A percentile compares a stretch with the other conserved stretches of the same genome.
Evolutionary conservation across 2,113 vertebrate genomes (phyloP).

Genomic region (Galemys pyrenaicus): DNA sequence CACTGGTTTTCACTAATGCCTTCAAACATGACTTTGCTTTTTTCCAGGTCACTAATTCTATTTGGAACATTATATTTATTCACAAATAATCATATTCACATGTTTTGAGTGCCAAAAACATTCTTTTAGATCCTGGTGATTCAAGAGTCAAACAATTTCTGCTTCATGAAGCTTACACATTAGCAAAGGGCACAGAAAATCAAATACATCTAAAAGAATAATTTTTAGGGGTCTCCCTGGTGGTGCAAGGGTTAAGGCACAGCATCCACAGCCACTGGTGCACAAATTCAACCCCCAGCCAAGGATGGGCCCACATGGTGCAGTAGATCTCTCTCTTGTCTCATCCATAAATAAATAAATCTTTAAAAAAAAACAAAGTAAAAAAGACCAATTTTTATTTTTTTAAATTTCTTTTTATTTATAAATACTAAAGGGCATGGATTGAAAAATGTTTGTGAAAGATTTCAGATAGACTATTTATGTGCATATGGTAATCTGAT

Average conservation of each 20-base stretch:
- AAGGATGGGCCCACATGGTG: too few species aligned
- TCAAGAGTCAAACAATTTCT: background rate
- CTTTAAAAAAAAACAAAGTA: too few species aligned
- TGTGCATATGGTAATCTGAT: background rate
- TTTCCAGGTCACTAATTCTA: background rate
- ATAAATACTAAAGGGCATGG: accelerated
- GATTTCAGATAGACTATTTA: background rate
- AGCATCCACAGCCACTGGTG: too few species aligned
- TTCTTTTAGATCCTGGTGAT: background rate
- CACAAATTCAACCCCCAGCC: too few species aligned
- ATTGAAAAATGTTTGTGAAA: background rate
- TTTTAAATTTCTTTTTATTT: too few species aligned
- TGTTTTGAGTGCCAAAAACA: background rate
- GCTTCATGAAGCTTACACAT: background rate
- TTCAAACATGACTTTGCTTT: background rate
- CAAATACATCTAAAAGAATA: background rate
- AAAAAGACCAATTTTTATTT: too few species aligned
- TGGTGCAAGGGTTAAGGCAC: too few species aligned
- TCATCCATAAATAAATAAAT: too few species aligned
- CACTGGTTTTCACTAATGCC: background rate
- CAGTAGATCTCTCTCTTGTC: too few species aligned
- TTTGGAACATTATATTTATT: background rate
- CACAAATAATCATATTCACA: background rate
- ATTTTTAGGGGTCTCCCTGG: too few species aligned
- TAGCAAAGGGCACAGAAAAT: background rate